Base-by-base conservation (phyloP, 2,797 vertebrate species). In the Platyrinchus mystaceus region DNA sequence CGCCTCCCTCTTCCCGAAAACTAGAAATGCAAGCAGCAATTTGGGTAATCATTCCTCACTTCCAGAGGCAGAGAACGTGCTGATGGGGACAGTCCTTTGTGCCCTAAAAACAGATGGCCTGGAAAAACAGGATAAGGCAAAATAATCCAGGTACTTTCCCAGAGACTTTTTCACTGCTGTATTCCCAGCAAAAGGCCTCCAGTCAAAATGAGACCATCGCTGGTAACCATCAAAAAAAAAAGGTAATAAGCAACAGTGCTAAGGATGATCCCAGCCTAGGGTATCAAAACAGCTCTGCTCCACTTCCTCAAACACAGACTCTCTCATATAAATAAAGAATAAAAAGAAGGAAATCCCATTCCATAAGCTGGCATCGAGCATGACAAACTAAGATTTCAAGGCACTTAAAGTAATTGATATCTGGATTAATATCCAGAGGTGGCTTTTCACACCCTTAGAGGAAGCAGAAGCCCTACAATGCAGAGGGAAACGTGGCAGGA, bases 41-140 rank as follows among this genome's bases (percentile, higher is more conserved):
- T 87, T 69, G 36, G 49, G 55, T 83, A 89, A 95, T 75, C 71
- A 58, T 89, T 89, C 70, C 60, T 82, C 41, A 53, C 30, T 77
- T 93, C 37, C 60, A 94, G 49, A 80, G 49, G 53, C 44, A 91
- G 56, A 66, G 56, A 77, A 60, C 18, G 10, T 11, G 28, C 37
- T 58, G 47, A 63, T 60, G 62, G 73, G 30, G 47, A 82, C 23
- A 22, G 47, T 15, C n/a, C 22, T 84, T 81, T 19, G 8, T 30
- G 28, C 27, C n/a, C 39, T 70, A 55, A 87, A 81, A 84, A 16
- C 52, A 82, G 74, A 50, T 6, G 18, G 59, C 46, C 32, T 84
- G 73, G 53, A 41, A 75, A 79, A 76, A 63, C 43, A 68, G 32
- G 17, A 32, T 41, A 46, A 80, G 17, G 55, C 20, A 84, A 77